Percentiles rank a stretch among this genome's conserved stretches.
These are phyloP conservation scores for Myotis planiceps DNA, from an alignment of 2,797 vertebrate species.

Conservation along the genomic window DNA sequence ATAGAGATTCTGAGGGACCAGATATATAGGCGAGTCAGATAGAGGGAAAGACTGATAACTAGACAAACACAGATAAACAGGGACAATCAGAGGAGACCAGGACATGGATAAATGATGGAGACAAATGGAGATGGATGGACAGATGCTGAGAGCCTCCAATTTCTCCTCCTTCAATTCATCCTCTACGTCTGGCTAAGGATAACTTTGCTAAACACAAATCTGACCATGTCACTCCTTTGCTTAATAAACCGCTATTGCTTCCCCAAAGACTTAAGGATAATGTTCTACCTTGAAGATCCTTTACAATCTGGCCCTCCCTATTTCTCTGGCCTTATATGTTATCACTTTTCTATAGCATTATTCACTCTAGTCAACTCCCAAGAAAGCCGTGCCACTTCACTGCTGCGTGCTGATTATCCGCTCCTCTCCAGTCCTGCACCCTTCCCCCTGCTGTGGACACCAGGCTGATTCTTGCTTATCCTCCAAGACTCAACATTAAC, in stretches of 20 bases:
- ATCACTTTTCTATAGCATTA: neutral
- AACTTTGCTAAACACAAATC: neutral
- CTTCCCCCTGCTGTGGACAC: neutral
- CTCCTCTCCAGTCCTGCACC: neutral
- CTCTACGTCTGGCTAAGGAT: neutral
- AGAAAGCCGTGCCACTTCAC: neutral
- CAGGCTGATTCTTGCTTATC: neutral
- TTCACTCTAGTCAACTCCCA: neutral
- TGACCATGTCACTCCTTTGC: neutral
- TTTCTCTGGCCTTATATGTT: neutral
- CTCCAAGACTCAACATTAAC: neutral
- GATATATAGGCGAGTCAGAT: neutral
- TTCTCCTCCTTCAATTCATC: neutral
- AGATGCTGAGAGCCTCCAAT: neutral
- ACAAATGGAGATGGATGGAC: conserved; percentile 52
- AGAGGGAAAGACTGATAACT: neutral
- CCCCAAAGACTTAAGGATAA: neutral
- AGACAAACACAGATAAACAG: conserved; percentile 1
- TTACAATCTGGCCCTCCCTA: neutral
- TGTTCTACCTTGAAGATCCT: neutral
- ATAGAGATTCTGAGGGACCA: neutral
- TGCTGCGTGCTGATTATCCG: neutral
- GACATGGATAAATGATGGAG: neutral
- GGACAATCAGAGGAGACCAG: conserved; percentile 8
- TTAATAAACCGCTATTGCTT: neutral